phyloP scores from a whole-genome alignment of 1,140 invertebrate species.

The Trigoniulus corallinus region DNA sequence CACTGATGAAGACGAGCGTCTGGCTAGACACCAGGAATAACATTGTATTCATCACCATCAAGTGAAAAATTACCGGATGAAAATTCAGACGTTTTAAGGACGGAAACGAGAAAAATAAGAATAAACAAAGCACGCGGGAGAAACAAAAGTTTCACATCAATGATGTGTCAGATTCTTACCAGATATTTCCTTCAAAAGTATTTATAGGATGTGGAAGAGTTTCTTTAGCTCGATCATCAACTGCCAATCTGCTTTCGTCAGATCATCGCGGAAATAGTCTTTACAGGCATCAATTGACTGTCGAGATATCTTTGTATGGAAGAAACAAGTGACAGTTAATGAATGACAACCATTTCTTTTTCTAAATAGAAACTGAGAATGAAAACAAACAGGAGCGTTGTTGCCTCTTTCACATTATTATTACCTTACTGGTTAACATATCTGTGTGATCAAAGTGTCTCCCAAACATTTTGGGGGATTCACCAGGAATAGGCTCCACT shows the following conservation, averaged over 20 bases:
- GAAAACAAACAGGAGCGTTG: background rate
- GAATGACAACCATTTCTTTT: no score
- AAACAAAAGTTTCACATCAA: no score
- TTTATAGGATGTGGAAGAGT: conserved; percentile 85
- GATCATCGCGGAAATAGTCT: conserved; percentile 94
- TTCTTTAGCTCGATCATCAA: conserved; percentile 98
- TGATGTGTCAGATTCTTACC: no score
- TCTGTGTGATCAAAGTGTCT: conserved; percentile 96
- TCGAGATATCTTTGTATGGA: conserved; percentile 93
- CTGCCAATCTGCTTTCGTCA: conserved; percentile 91
- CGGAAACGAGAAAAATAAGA: no score
- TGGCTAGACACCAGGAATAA: no score
- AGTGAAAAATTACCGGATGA: no score
- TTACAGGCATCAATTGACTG: conserved; percentile 98
- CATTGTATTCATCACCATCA: no score
- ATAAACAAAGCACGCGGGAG: no score
- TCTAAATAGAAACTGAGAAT: background rate
- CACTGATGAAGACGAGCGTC: no score
- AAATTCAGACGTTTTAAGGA: no score
- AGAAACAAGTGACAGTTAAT: no score
- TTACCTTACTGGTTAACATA: conserved; percentile 85
- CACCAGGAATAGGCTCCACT: conserved; percentile 88
- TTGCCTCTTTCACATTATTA: conserved; percentile 13
- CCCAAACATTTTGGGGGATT: conserved; percentile 95
- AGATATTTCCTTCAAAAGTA: no score